These are phyloP conservation scores for Mus musculus DNA, from an alignment of 2,113 vertebrate genomes.

Conservation along the genomic window GRCm39 chr10:36356001-36356500, in stretches of 20 bases:
- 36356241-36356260: not conserved
- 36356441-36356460: not conserved
- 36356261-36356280: not conserved
- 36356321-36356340: not conserved
- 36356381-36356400: not conserved
- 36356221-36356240: not conserved
- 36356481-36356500: not conserved
- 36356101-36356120: not conserved
- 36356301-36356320: not conserved
- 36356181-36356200: not conserved
- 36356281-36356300: not conserved
- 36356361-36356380: not conserved
- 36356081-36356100: not conserved
- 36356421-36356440: not conserved
- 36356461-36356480: not conserved
- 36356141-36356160: not conserved
- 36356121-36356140: not conserved
- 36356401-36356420: not conserved
- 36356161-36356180: not conserved
- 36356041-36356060: not conserved
- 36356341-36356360: not conserved
- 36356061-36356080: not conserved
- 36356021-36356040: not conserved
- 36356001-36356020: not conserved
- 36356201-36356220: not conserved